These are phyloP conservation scores for Oikopleura vanhoeffeni DNA, from an alignment of 23 tunicate genomes.

Conservation along the genomic window DNA sequence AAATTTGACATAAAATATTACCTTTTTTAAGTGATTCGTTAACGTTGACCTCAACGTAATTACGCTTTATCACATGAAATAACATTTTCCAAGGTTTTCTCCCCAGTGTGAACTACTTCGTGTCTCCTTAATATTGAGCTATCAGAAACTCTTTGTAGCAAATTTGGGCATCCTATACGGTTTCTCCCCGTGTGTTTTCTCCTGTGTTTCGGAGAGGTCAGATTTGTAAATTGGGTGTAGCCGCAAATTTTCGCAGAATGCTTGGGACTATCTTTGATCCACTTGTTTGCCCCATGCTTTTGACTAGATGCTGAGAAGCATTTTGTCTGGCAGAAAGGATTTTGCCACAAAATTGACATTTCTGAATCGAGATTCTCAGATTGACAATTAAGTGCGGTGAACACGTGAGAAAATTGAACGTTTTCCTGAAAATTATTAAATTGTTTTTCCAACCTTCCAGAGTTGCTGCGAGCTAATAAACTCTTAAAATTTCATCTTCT, in stretches of 20 bases:
- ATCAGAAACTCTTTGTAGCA: neutral
- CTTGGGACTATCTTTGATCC: neutral
- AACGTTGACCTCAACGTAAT: neutral
- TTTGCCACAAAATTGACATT: slow-evolving; percentile 13
- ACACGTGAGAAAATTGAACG: neutral
- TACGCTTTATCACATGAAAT: neutral
- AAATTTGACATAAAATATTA: too few relatives aligned
- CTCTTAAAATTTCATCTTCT: too few relatives aligned
- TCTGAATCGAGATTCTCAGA: slow-evolving; percentile 5
- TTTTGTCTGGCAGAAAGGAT: neutral
- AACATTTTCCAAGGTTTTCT: neutral
- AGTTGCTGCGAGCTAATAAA: too few relatives aligned
- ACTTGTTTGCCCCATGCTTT: neutral
- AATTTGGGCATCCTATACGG: neutral
- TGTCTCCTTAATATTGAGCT: neutral
- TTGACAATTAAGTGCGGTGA: slow-evolving; percentile 8
- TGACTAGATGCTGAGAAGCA: neutral
- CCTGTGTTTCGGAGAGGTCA: neutral
- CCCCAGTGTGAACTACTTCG: slow-evolving; percentile 10
- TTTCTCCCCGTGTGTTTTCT: neutral
- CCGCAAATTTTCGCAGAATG: neutral
- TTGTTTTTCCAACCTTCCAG: too few relatives aligned
- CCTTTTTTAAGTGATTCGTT: slow-evolving; percentile 7
- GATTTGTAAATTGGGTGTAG: neutral
- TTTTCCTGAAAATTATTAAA: too few relatives aligned